These are phyloP conservation scores for Rhinoptilus africanus DNA, from an alignment of 2,113 vertebrate genomes.

Conservation along the genomic window DNA sequence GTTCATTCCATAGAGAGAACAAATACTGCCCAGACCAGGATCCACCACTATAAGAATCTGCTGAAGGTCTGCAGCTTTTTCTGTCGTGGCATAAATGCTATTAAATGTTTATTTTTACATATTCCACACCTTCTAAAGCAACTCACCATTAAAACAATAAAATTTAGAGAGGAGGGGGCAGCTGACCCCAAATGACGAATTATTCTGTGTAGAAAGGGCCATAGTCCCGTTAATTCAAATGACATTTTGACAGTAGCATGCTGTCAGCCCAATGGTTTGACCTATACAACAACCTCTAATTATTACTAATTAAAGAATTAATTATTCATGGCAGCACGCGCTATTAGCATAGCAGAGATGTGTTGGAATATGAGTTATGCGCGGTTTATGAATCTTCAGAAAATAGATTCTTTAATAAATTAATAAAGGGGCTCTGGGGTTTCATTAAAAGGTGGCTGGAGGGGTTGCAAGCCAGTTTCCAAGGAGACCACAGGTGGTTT, in stretches of 20 bases:
- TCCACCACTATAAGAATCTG: background rate
- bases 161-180: background rate
- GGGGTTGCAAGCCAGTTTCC: slow-evolving; percentile 87
- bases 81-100: background rate
- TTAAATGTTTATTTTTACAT: slow-evolving; percentile 38
- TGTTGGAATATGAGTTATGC: slow-evolving; percentile 83
- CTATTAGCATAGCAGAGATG: slow-evolving; percentile 85
- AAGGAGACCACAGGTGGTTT: slow-evolving; percentile 93
- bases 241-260: slow-evolving; percentile 78
- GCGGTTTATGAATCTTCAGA: slow-evolving; percentile 87
- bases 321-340: slow-evolving; percentile 80
- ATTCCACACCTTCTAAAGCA: background rate
- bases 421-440: slow-evolving; percentile 91
- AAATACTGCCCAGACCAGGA: background rate
- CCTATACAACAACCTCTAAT: slow-evolving; percentile 84
- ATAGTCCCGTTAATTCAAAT: slow-evolving; percentile 65
- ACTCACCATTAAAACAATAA: background rate
- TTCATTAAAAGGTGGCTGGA: slow-evolving; percentile 97
- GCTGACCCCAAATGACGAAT: background rate
- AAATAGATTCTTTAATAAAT: slow-evolving; percentile 92
- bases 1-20: background rate
- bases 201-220: slow-evolving; percentile 18
- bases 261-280: slow-evolving; percentile 80
- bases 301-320: slow-evolving; percentile 90
- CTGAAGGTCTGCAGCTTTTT: background rate